Conservation (phyloP, 2,888 invertebrate species). For the Drosophila dives region DNA sequence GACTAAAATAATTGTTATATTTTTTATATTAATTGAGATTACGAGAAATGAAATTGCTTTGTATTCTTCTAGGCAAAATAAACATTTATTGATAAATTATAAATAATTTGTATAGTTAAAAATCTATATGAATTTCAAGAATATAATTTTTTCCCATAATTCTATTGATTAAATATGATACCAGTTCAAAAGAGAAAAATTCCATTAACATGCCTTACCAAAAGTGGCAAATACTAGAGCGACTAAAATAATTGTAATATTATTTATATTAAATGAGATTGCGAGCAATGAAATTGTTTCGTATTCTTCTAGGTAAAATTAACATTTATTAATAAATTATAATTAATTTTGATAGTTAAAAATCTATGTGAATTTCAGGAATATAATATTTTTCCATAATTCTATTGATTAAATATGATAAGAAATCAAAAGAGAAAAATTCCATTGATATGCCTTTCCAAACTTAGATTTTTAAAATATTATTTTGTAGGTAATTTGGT, state of each 20-base stretch:
- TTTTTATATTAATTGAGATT: too few relatives aligned
- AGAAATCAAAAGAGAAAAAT: not conserved
- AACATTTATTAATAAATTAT: not conserved
- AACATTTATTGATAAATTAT: not conserved
- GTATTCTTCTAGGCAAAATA: too few relatives aligned
- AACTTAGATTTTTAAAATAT: not conserved
- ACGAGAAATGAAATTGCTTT: too few relatives aligned
- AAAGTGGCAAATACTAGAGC: not conserved
- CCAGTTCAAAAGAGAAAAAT: not conserved
- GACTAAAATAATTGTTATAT: too few relatives aligned
- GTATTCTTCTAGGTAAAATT: not conserved
- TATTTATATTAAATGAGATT: not conserved
- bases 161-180: not conserved
- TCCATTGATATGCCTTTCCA: not conserved
- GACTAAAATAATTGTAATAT: not conserved
- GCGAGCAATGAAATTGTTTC: not conserved
- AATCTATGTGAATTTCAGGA: not conserved
- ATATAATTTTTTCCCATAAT: not conserved
- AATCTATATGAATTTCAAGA: not conserved
- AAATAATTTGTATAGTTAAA: not conserved
- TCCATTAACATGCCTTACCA: not conserved
- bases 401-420: not conserved
- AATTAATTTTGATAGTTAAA: not conserved
- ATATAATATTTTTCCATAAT: not conserved
- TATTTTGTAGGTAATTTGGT: slow-evolving; percentile 22